phyloP scores from a whole-genome alignment of 2,797 vertebrate genomes.

The Spea hammondii region DNA sequence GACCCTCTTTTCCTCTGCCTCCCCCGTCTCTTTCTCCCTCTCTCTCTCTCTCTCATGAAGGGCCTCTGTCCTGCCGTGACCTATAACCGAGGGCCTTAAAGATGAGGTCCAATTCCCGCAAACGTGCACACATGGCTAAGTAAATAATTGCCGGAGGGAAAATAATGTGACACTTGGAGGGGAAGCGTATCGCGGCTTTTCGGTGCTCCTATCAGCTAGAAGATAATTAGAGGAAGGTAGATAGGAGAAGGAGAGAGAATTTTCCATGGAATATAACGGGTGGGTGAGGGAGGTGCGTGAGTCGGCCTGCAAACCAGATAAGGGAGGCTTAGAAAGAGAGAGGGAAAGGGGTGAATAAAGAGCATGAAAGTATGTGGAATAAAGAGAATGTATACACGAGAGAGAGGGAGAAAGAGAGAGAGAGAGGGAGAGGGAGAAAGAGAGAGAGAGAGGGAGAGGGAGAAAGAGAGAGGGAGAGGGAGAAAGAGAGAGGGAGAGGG shows the following conservation, averaged over 20 bases:
- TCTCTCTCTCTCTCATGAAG: not conserved
- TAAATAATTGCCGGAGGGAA: not conserved
- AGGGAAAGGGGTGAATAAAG: not conserved
- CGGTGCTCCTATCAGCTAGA: not conserved
- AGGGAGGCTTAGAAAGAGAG: not conserved
- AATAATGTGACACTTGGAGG: too few species aligned
- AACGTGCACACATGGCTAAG: not conserved
- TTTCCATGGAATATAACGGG: not conserved
- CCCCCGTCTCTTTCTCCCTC: not conserved
- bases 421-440: too few species aligned
- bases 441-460: too few species aligned
- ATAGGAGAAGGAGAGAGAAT: not conserved
- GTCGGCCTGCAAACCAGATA: too few species aligned
- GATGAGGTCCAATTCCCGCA: not conserved
- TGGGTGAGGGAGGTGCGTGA: not conserved
- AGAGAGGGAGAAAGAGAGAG: too few species aligned
- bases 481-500: too few species aligned
- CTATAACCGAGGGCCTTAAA: conserved; percentile 20
- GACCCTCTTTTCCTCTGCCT: conserved; percentile 11
- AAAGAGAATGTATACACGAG: too few species aligned
- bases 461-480: too few species aligned
- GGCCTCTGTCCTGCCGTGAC: conserved; percentile 29
- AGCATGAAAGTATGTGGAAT: too few species aligned
- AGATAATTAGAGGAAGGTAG: not conserved
- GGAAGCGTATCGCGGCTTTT: not conserved